Conservation (phyloP, 2,113 vertebrate genomes). For the Phoenicopterus ruber region DNA sequence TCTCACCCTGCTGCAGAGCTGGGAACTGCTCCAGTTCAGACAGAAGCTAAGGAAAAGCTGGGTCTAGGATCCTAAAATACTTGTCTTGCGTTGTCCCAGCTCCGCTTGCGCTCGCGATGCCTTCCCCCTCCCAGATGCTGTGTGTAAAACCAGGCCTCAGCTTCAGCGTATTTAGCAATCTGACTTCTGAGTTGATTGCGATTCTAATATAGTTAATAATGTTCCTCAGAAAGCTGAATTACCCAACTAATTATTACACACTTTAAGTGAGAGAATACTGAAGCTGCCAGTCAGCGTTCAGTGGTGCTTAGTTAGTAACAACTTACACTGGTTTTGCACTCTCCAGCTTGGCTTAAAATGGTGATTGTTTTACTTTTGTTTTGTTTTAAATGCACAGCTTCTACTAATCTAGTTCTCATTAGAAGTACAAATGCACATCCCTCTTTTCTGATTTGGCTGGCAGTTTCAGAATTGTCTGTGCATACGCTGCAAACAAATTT, state of each 20-base stretch:
- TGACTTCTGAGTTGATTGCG: neutral
- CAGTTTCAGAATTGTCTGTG: neutral
- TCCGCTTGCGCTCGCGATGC: accelerated
- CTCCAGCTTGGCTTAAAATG: neutral
- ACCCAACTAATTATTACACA: neutral
- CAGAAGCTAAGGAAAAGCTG: neutral
- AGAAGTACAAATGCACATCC: neutral
- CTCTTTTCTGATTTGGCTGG: conserved; percentile 7
- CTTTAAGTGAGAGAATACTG: neutral
- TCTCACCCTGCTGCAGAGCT: neutral
- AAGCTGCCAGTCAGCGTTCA: neutral
- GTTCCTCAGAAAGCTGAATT: conserved; percentile 5
- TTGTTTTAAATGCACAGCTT: neutral
- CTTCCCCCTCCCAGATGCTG: neutral
- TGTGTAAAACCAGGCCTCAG: neutral
- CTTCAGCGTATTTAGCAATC: neutral
- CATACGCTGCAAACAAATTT: neutral
- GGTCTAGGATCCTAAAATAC: neutral
- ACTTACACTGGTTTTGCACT: neutral
- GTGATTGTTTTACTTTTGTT: neutral
- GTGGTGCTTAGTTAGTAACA: neutral
- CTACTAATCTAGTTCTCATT: conserved; percentile 13
- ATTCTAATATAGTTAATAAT: neutral
- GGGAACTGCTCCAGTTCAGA: neutral
- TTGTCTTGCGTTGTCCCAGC: neutral